phyloP scores from a whole-genome alignment of 2,888 invertebrate species.

The Cylindroiulus punctatus region DNA sequence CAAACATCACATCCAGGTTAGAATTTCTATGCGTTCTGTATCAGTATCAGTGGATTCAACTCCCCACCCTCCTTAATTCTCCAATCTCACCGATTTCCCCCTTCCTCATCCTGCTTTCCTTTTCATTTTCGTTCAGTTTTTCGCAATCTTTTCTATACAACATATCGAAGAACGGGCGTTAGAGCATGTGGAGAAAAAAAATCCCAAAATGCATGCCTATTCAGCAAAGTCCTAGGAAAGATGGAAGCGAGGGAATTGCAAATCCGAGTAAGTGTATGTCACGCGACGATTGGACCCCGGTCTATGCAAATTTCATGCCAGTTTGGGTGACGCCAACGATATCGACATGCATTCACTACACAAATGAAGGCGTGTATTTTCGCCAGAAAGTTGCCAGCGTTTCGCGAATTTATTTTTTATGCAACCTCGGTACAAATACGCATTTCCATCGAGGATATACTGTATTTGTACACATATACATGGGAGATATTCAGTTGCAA shows the following conservation, averaged over 20 bases:
- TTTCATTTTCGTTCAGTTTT: conserved; percentile 18
- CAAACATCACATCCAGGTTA: conserved; percentile 3
- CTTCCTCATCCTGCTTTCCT: conserved; percentile 6
- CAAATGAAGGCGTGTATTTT: conserved; percentile 5
- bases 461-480: conserved; percentile 9
- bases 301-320: conserved; percentile 48
- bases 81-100: conserved; percentile 7
- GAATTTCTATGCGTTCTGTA: neutral
- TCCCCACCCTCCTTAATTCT: neutral
- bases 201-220: neutral
- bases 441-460: conserved; percentile 13
- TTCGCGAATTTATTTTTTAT: conserved; percentile 1
- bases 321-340: conserved; percentile 36
- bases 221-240: conserved; percentile 11
- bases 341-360: conserved; percentile 37
- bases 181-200: neutral
- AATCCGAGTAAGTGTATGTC: conserved; percentile 28
- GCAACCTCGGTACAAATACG: neutral
- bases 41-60: neutral
- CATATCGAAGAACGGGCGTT: conserved; percentile 8
- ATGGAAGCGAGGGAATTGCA: conserved; percentile 45
- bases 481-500: neutral
- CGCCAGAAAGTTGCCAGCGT: conserved; percentile 13
- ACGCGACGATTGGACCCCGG: conserved; percentile 12
- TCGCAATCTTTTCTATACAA: neutral